Base-by-base conservation (phyloP, 2,797 vertebrate species). In the Rhinophrynus dorsalis region DNA sequence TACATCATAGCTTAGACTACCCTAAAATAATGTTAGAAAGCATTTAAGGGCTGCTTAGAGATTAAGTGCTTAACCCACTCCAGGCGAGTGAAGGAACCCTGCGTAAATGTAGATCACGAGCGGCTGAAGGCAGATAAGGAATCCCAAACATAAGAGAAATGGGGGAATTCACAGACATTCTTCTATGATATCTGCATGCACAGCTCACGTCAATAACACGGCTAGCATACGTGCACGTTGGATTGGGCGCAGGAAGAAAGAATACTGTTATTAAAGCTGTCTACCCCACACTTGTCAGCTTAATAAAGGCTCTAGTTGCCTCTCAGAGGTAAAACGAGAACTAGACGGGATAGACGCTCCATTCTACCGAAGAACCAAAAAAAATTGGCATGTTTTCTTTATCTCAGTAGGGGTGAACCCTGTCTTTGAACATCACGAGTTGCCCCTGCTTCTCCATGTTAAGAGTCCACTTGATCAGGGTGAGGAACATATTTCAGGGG, bases 401-500 rank as follows among this genome's bases (percentile, higher is more conserved):
- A 50, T 50, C 24, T 9, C 57, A 48, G 48, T 64, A 10, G 33
- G 8, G 18, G 40, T 50, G 57, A 38, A 67, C 62, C 55, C 24
- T 33, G 69, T 64, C 73, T 74, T 70, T 42, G 56, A 65, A 0
- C 1, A n/a, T 56, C 75, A 76, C 75, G 75, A 73, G 65, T 55
- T 74, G 60, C 24, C n/a, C 57, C 47, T 27, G 64, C 26, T 13
- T 6, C 58, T 63, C 20, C 0, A 0, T 0, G 0, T 83, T 78
- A 84, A 17, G 82, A 83, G 79, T 87, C 83, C 67, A 81, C 58
- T 0, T 83, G 80, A 30, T 83, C 79, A 0, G 51, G 68, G 66
- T 86, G 83, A 45, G 94, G 94, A 77, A 99, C 92, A 0, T 96
- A 98, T 84, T 95, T 86, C 79, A 96, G 88, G 73, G 96, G 96